Conservation (phyloP, 1,140 invertebrate species). For the Apis cerana region DNA sequence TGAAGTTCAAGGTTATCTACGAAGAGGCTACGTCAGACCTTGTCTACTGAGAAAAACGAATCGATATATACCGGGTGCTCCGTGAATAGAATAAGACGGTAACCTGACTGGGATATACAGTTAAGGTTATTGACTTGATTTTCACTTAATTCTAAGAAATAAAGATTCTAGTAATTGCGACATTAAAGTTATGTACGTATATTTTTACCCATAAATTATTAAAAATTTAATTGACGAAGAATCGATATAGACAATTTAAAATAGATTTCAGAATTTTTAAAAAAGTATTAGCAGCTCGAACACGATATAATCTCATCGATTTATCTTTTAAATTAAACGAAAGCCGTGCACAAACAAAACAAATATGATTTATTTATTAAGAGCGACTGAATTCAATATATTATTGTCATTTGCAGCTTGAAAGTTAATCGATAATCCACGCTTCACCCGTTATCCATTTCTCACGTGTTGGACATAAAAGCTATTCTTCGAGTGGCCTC, state of each 20-base stretch:
- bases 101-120: neutral
- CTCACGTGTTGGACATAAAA: constrained; percentile 27
- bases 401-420: constrained; percentile 37
- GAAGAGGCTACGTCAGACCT: constrained; percentile 46
- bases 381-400: constrained; percentile 13
- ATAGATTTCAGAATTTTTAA: neutral
- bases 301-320: no score
- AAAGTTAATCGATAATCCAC: constrained; percentile 40
- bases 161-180: no score
- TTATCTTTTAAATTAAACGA: neutral
- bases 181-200: no score
- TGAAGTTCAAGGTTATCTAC: constrained; percentile 67
- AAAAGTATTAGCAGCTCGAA: neutral
- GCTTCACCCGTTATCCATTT: constrained; percentile 26
- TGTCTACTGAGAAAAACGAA: constrained; percentile 58
- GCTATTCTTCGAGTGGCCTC: constrained; percentile 23
- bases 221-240: no score
- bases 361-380: constrained; percentile 27
- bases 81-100: neutral
- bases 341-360: neutral
- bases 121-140: neutral
- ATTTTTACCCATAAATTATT: no score
- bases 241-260: no score
- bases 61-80: constrained; percentile 58
- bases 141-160: no score